Conservation (phyloP, 2,113 vertebrate genomes). For the Neolamprologus caudopunctatus region DNA sequence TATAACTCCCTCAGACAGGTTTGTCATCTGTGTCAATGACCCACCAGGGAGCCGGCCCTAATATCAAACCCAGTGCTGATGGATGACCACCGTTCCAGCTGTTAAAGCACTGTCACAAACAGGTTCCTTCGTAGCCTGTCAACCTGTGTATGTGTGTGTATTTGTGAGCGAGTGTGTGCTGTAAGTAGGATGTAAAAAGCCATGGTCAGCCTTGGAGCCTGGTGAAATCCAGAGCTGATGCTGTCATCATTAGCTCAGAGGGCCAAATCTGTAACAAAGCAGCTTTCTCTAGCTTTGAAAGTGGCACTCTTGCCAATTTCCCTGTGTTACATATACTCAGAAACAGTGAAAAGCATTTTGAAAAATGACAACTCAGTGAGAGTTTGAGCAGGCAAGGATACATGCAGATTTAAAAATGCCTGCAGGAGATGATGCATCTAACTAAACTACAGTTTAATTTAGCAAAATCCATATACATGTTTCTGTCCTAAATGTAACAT, state of each 20-base stretch:
- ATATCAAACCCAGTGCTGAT: constrained; percentile 66
- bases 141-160: not conserved
- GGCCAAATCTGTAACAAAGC: not conserved
- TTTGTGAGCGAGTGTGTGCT: not conserved
- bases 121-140: constrained; percentile 42
- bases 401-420: not conserved
- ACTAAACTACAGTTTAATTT: not conserved
- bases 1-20: constrained; percentile 64
- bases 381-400: not conserved
- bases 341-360: not conserved
- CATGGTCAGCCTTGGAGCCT: constrained; percentile 16
- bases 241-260: not conserved
- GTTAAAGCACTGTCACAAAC: constrained; percentile 60
- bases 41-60: constrained; percentile 56
- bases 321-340: not conserved
- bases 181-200: not conserved
- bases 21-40: constrained; percentile 69
- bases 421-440: not conserved
- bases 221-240: not conserved
- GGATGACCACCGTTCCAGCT: constrained; percentile 62
- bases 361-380: not conserved
- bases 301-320: not conserved
- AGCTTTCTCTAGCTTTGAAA: not conserved
- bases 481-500: not conserved
- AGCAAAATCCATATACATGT: not conserved